These are phyloP conservation scores for Coregonus clupeaformis DNA, from an alignment of 2,113 vertebrate genomes.

Conservation along the genomic window DNA sequence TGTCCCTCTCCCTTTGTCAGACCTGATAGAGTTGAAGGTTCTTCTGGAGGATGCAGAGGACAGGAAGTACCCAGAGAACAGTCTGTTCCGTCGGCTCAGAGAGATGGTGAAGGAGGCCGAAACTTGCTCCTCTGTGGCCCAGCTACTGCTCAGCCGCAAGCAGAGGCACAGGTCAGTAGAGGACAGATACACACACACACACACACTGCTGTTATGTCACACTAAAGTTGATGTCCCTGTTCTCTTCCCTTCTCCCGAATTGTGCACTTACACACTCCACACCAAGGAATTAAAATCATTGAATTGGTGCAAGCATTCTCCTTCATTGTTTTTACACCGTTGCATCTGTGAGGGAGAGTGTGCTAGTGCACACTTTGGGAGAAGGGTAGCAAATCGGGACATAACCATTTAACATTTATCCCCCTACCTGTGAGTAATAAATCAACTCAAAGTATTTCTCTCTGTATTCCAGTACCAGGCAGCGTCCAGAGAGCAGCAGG, in stretches of 20 bases:
- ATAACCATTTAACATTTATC: too few species aligned
- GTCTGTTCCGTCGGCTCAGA: slow-evolving; percentile 85
- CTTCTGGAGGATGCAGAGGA: slow-evolving; percentile 96
- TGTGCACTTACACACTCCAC: too few species aligned
- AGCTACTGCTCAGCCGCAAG: slow-evolving; percentile 93
- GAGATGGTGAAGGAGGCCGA: slow-evolving; percentile 97
- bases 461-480: slow-evolving; percentile 67
- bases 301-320: too few species aligned
- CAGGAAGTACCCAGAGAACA: slow-evolving; percentile 93
- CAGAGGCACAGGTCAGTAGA: slow-evolving; percentile 87
- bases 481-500: slow-evolving; percentile 80
- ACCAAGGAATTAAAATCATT: too few species aligned
- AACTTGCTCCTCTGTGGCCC: slow-evolving; percentile 96
- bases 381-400: too few species aligned
- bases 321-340: too few species aligned
- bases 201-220: neutral
- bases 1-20: slow-evolving; percentile 55
- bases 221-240: too few species aligned
- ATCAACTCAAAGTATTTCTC: neutral
- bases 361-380: too few species aligned
- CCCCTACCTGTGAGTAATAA: neutral
- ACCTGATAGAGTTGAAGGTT: slow-evolving; percentile 93
- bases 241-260: too few species aligned
- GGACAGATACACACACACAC: neutral
- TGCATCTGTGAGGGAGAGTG: too few species aligned